Evolutionary conservation across 2,888 invertebrate genomes (phyloP).

Genomic region (Rutpela maculata): DNA sequence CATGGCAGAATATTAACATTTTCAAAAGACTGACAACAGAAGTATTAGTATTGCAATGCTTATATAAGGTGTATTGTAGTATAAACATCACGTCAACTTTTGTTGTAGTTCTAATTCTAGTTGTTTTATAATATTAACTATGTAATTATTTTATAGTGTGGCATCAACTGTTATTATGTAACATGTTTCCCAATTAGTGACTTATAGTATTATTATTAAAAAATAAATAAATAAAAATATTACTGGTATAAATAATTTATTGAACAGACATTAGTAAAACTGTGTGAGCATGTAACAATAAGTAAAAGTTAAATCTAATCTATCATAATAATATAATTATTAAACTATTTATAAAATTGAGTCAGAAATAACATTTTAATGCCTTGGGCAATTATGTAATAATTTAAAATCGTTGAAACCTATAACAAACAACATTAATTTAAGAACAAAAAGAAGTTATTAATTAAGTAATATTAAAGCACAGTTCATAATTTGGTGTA

Average conservation of each 20-base stretch:
- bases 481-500: background rate
- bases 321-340: background rate
- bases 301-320: conserved; percentile 10
- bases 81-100: too few species aligned
- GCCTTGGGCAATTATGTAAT: conserved; percentile 7
- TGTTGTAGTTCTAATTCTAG: too few species aligned
- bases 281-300: conserved; percentile 2
- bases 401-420: background rate
- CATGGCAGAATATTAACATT: too few species aligned
- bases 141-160: too few species aligned
- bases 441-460: background rate
- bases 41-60: too few species aligned
- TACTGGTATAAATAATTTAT: conserved; percentile 18
- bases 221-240: background rate
- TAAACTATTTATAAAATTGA: conserved; percentile 10
- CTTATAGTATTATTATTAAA: background rate
- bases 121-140: too few species aligned
- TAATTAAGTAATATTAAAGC: background rate
- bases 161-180: too few species aligned
- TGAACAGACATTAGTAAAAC: background rate
- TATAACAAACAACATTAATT: conserved; percentile 3
- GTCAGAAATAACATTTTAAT: conserved; percentile 1
- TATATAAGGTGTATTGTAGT: too few species aligned
- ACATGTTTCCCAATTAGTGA: too few species aligned
- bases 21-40: too few species aligned